Conservation (phyloP, 1,140 invertebrate genomes). For the Delia radicum region DNA sequence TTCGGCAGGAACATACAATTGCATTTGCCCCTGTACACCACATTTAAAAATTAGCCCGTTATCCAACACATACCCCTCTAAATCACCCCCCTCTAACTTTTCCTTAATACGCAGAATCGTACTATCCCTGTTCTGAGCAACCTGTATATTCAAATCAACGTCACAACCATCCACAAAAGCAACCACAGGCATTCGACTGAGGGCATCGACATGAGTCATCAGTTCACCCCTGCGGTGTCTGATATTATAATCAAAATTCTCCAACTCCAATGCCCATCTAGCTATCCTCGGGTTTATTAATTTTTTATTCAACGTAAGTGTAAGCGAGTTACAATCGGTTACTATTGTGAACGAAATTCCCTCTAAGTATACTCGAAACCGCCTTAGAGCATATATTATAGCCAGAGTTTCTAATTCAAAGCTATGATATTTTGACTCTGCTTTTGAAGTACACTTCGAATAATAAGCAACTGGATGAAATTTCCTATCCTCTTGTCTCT, state of each 20-base stretch:
- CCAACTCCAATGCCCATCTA: no score
- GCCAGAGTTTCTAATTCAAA: neutral
- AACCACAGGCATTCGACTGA: conserved; percentile 30
- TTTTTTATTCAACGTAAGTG: neutral
- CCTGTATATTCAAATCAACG: conserved; percentile 9
- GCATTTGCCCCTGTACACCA: neutral
- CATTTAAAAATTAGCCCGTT: conserved; percentile 14
- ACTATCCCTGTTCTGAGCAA: conserved; percentile 1
- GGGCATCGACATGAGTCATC: conserved; percentile 46
- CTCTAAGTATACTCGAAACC: neutral
- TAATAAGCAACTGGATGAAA: neutral
- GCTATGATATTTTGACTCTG: neutral
- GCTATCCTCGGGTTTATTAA: conserved; percentile 44
- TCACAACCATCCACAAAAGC: neutral
- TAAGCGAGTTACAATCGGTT: neutral
- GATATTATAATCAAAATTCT: no score
- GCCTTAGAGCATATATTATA: neutral
- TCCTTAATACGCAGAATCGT: neutral
- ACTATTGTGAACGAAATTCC: neutral
- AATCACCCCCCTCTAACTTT: neutral
- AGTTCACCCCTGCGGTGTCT: no score
- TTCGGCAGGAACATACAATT: conserved; percentile 35
- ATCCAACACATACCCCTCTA: neutral
- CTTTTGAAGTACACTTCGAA: neutral
- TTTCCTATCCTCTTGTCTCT: neutral